Base-by-base conservation (phyloP, 2,797 vertebrate genomes). In the Leucoraja ocellata region DNA sequence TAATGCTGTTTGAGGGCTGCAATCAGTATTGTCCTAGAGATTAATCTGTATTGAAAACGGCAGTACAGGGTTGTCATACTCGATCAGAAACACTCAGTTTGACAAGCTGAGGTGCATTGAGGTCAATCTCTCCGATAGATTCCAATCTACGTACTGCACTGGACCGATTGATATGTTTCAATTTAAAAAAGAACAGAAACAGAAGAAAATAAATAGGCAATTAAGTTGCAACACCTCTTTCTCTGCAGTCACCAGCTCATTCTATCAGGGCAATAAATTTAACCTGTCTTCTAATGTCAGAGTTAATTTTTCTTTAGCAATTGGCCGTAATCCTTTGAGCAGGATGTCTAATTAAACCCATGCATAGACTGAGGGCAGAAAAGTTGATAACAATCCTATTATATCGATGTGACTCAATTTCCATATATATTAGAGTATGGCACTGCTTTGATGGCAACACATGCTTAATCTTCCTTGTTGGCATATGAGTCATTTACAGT, bases 371-470 rank as follows among this genome's bases (percentile, higher is more conserved):
- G 21, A 92, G 39, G 46, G 68, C 65, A 92, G 23, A 92, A 54
- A 73, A 74, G 39, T 28, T 74, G 23, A 13, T 92, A 46, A 92
- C 73, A 92, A 54, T 92, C 76, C 39, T 54, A 18, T 54, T 46
- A 28, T 76, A 76, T 14, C 46, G 71, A 92, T 92, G 71, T 54
- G 21, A 10, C 7, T 11, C 8, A 54, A 92, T 92, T 92, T 92
- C 90, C 90, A 92, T 92, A 92, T 92, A 92, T 74, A 92, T 92
- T 92, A 28, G 68, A 92, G n/a, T 92, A 36, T 58, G 90, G 25
- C 28, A 71, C 39, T 54, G 23, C 46, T 61, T 23, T 61, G 81
- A 84, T 14, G n/a, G 81, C 1, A 14, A 4, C 46, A 46, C 39
- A 8, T 7, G 21, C 90, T 92, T 76, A 13, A 92, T 25, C 88